Percentiles rank a stretch among this genome's conserved stretches.
Evolutionary conservation across 2,113 vertebrate species (phyloP).

Genomic region (Pteruthius melanotis): DNA sequence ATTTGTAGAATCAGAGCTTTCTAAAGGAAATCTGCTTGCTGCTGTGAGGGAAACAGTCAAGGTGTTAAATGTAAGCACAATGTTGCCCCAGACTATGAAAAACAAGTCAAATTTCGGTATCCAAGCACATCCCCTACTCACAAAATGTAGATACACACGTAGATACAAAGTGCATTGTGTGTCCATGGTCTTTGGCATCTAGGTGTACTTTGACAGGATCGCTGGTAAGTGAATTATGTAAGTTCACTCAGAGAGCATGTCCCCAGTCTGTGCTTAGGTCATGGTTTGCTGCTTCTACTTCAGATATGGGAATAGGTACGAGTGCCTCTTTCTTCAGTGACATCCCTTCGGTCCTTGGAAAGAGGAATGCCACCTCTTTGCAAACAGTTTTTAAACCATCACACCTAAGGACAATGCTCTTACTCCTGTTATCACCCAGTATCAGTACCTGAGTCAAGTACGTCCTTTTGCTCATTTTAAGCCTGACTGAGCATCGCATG

Average conservation of each 20-base stretch:
- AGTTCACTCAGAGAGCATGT: neutral
- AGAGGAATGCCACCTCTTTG: neutral
- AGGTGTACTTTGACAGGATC: neutral
- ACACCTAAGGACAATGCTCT: neutral
- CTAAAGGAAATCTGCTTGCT: neutral
- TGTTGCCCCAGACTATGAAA: neutral
- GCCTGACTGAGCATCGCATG: neutral
- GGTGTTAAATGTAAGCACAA: neutral
- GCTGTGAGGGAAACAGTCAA: neutral
- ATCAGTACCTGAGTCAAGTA: neutral
- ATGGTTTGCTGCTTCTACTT: neutral
- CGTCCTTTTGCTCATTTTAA: neutral
- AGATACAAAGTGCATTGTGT: neutral
- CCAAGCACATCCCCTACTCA: neutral
- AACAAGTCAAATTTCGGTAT: neutral
- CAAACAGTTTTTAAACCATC: neutral
- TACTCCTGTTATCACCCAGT: neutral
- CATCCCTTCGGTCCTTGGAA: neutral
- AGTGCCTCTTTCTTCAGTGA: neutral
- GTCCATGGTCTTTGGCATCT: neutral
- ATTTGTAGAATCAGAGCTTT: neutral
- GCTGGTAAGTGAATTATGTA: neutral
- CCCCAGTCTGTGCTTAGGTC: neutral
- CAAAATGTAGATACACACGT: neutral
- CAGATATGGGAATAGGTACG: accelerated